Evolutionary conservation across 2,888 invertebrate species (phyloP).

Genomic region (Cataglyphis livida): DNA sequence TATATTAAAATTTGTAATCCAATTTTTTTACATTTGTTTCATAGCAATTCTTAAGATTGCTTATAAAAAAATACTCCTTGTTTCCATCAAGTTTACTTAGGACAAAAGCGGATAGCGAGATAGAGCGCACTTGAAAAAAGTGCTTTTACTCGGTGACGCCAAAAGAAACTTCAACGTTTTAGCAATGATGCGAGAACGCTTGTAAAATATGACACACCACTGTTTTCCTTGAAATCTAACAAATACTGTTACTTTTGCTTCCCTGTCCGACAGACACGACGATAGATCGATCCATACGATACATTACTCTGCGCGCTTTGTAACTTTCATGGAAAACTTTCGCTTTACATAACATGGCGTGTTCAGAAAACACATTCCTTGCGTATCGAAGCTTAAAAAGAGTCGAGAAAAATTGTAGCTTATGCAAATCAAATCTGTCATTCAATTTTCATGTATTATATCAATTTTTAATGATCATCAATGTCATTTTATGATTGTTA

Average conservation of each 20-base stretch:
- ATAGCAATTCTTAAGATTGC: neutral
- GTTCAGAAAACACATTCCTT: neutral
- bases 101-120: constrained; percentile 12
- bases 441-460: neutral
- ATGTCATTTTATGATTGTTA: neutral
- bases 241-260: constrained; percentile 34
- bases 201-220: constrained; percentile 46
- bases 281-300: constrained; percentile 28
- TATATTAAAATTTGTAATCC: neutral
- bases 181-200: constrained; percentile 37
- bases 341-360: neutral
- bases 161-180: constrained; percentile 58
- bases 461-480: neutral
- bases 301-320: constrained; percentile 5
- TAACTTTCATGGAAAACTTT: constrained; percentile 27
- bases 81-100: constrained; percentile 30
- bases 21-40: neutral
- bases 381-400: neutral
- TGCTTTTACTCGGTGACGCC: constrained; percentile 41
- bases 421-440: neutral
- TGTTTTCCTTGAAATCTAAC: constrained; percentile 16
- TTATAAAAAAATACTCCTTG: constrained; percentile 16
- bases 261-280: constrained; percentile 1
- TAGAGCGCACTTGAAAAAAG: constrained; percentile 36
- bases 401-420: neutral